Base-by-base conservation (phyloP, 2,888 invertebrate genomes). In the Eilema sororculum region DNA sequence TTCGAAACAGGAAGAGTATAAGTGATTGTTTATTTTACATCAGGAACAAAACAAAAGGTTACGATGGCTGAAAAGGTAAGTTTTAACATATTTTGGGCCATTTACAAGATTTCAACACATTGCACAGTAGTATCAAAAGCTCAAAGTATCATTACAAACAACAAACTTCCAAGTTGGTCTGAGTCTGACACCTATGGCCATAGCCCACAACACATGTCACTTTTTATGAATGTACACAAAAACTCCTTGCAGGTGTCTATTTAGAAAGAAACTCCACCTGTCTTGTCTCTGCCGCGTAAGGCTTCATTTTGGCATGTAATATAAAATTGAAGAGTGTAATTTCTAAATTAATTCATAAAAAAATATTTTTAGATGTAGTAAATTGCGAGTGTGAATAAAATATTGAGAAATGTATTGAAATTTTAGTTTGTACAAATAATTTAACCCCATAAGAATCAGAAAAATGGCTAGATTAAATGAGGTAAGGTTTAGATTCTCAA, bases 31-130 rank as follows among this genome's bases (percentile, higher is more conserved):
- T 74, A 73, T 77, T 78, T 82, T 75, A 78, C 70, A 59, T 67
- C 69, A 66, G 72, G 74, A 79, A 77, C 77, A 78, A 76, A 69
- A 77, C 71, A 74, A 79, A 80, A 75, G 68, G 77, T 75, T 78
- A 88, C 69, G 71, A 91, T 91, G 91, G 86, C 87, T 62, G 90
- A 90, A 86, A 91, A 91, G 83, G 91, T 91, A 78, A 85, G 87
- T 78, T 68, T 52, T 64, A 60, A 41, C 56, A 30, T 52, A 70
- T 68, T 76, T 75, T 59, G 22, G 13, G n/a, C 41, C 46, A 13
- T 65, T n/a, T 33, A 25, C 28, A 52, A 16, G 59, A 33, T 25
- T 33, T 28, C 4, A 58, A 30, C 41, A 52, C 12, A 24, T 69
- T 25, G 25, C 41, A 30, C 10, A 58, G 30, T 28, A 58, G 46